Base-by-base conservation (phyloP, 2,113 vertebrate genomes). In the Tychaedon coryphoeus region DNA sequence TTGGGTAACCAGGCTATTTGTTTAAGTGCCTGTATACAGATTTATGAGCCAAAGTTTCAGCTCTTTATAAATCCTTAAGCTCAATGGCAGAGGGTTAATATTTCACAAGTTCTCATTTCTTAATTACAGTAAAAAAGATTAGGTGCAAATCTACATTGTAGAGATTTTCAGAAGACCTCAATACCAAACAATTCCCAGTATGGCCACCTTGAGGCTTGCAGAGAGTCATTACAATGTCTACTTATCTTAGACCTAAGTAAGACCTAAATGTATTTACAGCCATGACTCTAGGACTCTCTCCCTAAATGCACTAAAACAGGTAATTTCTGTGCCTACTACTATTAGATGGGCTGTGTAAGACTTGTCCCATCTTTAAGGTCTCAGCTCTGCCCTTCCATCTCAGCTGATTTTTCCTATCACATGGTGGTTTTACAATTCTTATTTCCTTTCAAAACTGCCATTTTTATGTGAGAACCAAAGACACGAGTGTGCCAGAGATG, bases 11-110 rank as follows among this genome's bases (percentile, higher is more conserved):
- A 92, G 92, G 81, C 71, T 76, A 92, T 94, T 94, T 94, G 75
- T 90, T 92, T 93, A 94, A 96, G 79, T 86, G 92, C 91, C 29
- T 94, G 51, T 92, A 81, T n/a, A 80, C 67, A 86, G 91, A 93
- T 88, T 90, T 92, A 94, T 57, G 86, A 95, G 88, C 56, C 80
- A 87, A 78, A 82, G 73, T 78, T 92, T 75, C 58, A 95, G 38
- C 65, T 93, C 82, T 93, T 93, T 88, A 90, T 80, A 93, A 94
- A 90, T 92, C 75, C 72, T 90, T 66, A 70, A 66, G 60, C 51
- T 50, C 38, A 80, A 93, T 76, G 45, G 18, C 67, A 65, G 75
- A 79, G 13, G 31, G 75, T 50, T 69, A 95, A 43, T 92, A 94
- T 90, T 94, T 58, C 79, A 83, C 13, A 64, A 79, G 29, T 10